Conservation (phyloP, 2,797 vertebrate genomes). For the Sebastes taczanowskii region DNA sequence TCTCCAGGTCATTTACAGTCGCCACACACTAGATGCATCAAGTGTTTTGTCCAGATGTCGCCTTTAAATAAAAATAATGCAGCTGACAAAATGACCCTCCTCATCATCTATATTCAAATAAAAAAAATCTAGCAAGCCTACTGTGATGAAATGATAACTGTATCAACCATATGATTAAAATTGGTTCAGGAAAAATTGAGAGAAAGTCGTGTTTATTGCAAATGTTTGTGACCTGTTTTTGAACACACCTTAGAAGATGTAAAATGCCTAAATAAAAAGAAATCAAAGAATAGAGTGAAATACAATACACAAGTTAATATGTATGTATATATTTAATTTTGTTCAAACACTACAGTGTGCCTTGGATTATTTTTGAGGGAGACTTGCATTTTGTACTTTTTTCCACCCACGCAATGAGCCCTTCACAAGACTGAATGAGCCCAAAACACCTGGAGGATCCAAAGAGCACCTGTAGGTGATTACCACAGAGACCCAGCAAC, state of each 20-base stretch:
- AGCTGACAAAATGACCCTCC: slow-evolving; percentile 15
- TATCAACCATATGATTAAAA: slow-evolving; percentile 47
- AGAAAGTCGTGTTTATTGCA: slow-evolving; percentile 2
- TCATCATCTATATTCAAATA: not conserved
- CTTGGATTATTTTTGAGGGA: too few relatives aligned
- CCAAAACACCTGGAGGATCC: too few relatives aligned
- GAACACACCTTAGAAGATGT: not conserved
- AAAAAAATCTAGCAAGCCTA: slow-evolving; percentile 3
- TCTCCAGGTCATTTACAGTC: not conserved
- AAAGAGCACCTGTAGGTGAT: too few relatives aligned
- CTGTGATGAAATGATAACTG: slow-evolving; percentile 34
- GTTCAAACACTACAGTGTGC: too few relatives aligned
- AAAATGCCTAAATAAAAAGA: not conserved
- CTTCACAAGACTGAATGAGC: too few relatives aligned
- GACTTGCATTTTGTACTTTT: too few relatives aligned
- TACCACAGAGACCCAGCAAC: too few relatives aligned
- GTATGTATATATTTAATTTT: too few relatives aligned
- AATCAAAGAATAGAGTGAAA: not conserved
- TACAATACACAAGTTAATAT: not conserved
- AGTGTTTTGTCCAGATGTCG: not conserved
- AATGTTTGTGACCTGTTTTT: not conserved
- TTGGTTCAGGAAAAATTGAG: slow-evolving; percentile 1
- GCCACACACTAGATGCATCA: not conserved
- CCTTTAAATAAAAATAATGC: not conserved
- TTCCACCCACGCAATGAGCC: too few relatives aligned